phyloP scores from a whole-genome alignment of 2,113 vertebrate genomes.

The Chaenocephalus aceratus region DNA sequence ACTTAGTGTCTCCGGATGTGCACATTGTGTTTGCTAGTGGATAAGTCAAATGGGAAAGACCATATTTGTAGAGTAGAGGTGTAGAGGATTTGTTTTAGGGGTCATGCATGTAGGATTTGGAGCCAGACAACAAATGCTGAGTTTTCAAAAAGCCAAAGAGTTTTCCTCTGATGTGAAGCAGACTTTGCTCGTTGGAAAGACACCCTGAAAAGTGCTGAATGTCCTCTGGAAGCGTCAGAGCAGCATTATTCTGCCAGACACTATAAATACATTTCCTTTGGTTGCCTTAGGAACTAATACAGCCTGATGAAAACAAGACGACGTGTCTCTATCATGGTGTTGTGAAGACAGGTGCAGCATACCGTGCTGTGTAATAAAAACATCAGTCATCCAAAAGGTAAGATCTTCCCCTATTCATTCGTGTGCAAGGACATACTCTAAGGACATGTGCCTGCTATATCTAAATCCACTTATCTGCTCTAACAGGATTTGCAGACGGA shows the following conservation, averaged over 20 bases:
- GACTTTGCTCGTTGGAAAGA: not conserved
- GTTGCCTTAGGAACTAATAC: slow-evolving; percentile 27
- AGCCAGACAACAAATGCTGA: not conserved
- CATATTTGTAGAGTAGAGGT: not conserved
- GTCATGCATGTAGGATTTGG: not conserved
- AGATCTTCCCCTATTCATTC: not conserved
- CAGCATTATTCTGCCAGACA: slow-evolving; percentile 4
- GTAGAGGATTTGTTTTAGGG: not conserved
- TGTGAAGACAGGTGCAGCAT: slow-evolving; percentile 6
- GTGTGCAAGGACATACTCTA: too few species aligned
- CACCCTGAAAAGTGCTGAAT: not conserved
- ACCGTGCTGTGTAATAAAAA: too few species aligned
- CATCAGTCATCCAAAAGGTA: not conserved
- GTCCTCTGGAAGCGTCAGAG: not conserved
- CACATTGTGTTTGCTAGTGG: not conserved
- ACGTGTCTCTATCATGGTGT: not conserved
- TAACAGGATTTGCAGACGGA: not conserved
- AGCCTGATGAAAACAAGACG: slow-evolving; percentile 13
- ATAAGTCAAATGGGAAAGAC: not conserved
- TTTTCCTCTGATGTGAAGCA: too few species aligned
- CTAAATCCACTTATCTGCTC: not conserved
- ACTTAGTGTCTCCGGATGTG: not conserved
- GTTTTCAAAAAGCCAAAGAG: not conserved
- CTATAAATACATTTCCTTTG: not conserved
- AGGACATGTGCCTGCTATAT: not conserved